phyloP scores from a whole-genome alignment of 1,140 invertebrate species.

The Archegozetes longisetosus region DNA sequence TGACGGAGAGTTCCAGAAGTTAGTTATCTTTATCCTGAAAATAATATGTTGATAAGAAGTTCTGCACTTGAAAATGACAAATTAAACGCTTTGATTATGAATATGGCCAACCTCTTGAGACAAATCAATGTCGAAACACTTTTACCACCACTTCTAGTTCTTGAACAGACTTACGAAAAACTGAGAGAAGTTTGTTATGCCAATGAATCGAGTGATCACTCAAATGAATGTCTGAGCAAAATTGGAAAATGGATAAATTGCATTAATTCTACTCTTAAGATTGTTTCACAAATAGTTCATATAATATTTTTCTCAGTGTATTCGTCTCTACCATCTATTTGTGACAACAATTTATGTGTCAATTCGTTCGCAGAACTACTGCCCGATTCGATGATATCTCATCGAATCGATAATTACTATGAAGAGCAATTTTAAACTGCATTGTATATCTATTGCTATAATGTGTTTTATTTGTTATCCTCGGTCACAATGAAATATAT shows the following conservation, averaged over 20 bases:
- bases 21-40: constrained; percentile 1
- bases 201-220: neutral
- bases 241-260: constrained; percentile 15
- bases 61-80: neutral
- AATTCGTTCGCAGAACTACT: neutral
- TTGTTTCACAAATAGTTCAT: constrained; percentile 3
- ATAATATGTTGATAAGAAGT: constrained; percentile 12
- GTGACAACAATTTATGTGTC: neutral
- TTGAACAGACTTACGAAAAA: constrained; percentile 9
- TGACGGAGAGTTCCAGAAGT: constrained; percentile 16
- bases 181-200: constrained; percentile 10
- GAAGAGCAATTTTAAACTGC: too few species aligned
- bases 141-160: neutral
- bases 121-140: constrained; percentile 4
- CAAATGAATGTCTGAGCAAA: constrained; percentile 10
- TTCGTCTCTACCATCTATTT: neutral
- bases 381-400: neutral
- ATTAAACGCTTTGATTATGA: neutral
- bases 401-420: neutral
- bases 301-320: neutral
- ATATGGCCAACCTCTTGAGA: constrained; percentile 12
- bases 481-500: too few species aligned
- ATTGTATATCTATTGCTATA: too few species aligned
- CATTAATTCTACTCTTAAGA: constrained; percentile 1
- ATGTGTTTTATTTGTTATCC: too few species aligned